These are phyloP conservation scores for Stenodema calcarata DNA, from an alignment of 2,888 invertebrate species.

Conservation along the genomic window DNA sequence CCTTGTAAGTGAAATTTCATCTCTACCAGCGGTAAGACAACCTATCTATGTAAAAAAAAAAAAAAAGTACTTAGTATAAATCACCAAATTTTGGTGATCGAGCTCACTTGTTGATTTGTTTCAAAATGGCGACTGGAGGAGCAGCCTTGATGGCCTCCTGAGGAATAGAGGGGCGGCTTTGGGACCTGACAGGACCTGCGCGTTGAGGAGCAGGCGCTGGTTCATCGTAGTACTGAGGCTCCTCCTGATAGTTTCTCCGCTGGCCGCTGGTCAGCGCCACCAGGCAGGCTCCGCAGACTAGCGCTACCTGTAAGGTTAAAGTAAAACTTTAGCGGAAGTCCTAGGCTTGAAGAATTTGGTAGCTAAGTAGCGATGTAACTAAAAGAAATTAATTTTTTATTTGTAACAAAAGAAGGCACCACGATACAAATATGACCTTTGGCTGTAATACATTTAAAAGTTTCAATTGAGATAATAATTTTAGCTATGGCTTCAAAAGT, in stretches of 20 bases:
- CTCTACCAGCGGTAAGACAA: too few species aligned
- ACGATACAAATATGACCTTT: background rate
- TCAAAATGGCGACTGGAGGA: conserved; percentile 76
- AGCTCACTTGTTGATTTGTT: conserved; percentile 81
- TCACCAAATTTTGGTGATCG: too few species aligned
- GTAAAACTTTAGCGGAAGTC: background rate
- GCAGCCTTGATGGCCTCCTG: conserved; percentile 62
- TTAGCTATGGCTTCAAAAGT: too few species aligned
- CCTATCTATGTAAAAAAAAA: too few species aligned
- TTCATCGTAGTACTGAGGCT: conserved; percentile 51
- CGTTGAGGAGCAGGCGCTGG: conserved; percentile 45
- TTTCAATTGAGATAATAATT: background rate
- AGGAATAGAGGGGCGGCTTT: conserved; percentile 31
- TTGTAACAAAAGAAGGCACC: too few species aligned
- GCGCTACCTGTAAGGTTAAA: background rate
- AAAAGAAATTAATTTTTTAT: too few species aligned
- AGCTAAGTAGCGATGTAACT: background rate
- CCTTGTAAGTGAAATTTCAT: too few species aligned
- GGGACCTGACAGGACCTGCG: conserved; percentile 17
- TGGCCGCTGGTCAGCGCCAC: conserved; percentile 45
- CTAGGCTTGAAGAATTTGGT: background rate
- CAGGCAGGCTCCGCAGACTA: conserved; percentile 38
- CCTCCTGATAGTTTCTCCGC: conserved; percentile 53
- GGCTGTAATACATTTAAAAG: background rate
- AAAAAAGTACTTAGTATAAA: too few species aligned